Base-by-base conservation (phyloP, 1,140 invertebrate genomes). In the Zophobas morio region DNA sequence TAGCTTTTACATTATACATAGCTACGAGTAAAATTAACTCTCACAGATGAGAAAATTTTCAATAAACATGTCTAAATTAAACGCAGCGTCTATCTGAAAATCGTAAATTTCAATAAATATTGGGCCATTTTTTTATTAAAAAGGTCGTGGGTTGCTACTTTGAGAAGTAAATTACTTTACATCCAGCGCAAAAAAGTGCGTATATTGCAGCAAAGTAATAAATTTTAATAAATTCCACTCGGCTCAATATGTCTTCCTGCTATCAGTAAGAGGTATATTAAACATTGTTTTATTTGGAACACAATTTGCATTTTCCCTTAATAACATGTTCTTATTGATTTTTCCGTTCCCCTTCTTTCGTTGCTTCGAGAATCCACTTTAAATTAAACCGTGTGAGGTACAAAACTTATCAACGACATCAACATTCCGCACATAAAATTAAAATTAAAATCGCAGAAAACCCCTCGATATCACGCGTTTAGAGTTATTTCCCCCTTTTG, bases 231-330 rank as follows among this genome's bases (percentile, higher is more conserved):
- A 66, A 66, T 66, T 66, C 39, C 20, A 32, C 39, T 42, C 37
- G 39, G 33, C 60, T 46, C 60, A 66, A 66, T 66, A 46, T 66
- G 33, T 66, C 60, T 42, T 66, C 60, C 37, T 66, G 8, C 39
- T 66, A 66, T 66, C 39, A 46, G 60, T 66, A 66, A 42, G 39
- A 66, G 60, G 60, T 66, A 66, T 66, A 66, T 66, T 66, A 66
- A 66, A 66, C 60, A 66, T 66, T 66, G 60, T 66, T 66, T 66
- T 66, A 66, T 66, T 66, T 47, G 60, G 60, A 42, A 33, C 60
- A 47, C 39, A 66, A 66, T 66, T 66, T 66, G 60, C 60, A 66
- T 66, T 66, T 66, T 66, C 60, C 39, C 39, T 66, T 66, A 66
- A 66, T 66, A 66, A 66, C 60, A 66, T 66, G 60, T 66, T 66